Evolutionary conservation across 2,888 invertebrate species (phyloP), one percentile per base, ranked within the genome.

Genomic region (Drosophila peninsularis): DNA sequence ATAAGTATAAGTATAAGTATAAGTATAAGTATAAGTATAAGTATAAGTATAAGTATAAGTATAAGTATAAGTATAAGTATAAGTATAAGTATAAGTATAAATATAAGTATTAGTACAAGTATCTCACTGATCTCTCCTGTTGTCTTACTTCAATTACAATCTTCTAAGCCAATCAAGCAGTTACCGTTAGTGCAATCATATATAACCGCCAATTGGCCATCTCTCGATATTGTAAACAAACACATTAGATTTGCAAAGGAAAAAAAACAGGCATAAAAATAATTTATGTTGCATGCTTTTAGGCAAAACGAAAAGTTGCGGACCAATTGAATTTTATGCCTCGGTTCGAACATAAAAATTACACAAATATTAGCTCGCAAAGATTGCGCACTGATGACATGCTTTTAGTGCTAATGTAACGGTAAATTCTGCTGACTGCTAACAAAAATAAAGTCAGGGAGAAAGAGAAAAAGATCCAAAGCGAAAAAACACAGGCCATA

Each of bases 251-350:
- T 47, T 32, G 47, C 30, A 13, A 44, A n/a, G 27, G 7, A 41
- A 32, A 27, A 17, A 10, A 5, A n/a, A 3, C 9, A 36, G 39
- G 41, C 41, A 80, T 83, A 77, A 83, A 76, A 71, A 62, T 72
- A 88, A 87, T 84, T 88, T 89, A 89, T 84, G 71, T 74, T 70
- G 78, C 69, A 57, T 57, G 82, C 88, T 85, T 85, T 88, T 75
- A 80, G 86, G 86, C 80, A 39, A 62, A 56, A 19, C 47, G 63
- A 70, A 14, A 14, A 37, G 32, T 52, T 52, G 19, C 37, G 34
- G 21, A 3, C 13, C 74, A 77, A 89, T 84, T 80, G 87, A 81
- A 76, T 89, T 85, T 88, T 72, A 88, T 85, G 86, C 69, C 44
- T 19, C 52, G 39, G 45, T 17, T 49, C 50, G 63, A 56, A 60